Percentiles rank a stretch among this genome's conserved stretches.
These are phyloP conservation scores for Lytechinus variegatus DNA, from an alignment of 35 echinoderm and acorn worm species.

Conservation along the genomic window DNA sequence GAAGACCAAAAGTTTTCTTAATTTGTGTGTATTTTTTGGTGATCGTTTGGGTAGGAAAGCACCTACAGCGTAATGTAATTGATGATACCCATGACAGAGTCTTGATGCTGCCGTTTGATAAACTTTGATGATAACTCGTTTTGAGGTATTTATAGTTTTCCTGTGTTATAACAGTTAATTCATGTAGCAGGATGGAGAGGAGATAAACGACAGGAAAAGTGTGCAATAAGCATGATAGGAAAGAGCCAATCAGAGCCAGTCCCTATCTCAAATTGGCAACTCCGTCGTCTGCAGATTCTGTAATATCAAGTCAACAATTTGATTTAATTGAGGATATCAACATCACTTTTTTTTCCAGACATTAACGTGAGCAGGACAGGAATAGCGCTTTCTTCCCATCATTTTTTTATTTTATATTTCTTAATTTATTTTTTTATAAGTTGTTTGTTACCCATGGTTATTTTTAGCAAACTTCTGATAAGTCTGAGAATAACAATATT, in stretches of 20 bases:
- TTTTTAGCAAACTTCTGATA: not conserved
- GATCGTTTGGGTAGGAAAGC: too few relatives aligned
- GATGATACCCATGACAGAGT: not conserved
- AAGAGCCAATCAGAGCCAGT: not conserved
- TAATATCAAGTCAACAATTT: not conserved
- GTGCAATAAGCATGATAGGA: conserved; percentile 17
- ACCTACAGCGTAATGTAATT: not conserved
- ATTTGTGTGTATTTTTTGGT: too few relatives aligned
- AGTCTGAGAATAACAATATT: too few relatives aligned
- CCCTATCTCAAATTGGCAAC: not conserved
- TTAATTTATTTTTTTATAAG: not conserved
- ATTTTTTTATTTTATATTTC: not conserved
- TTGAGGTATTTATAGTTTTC: not conserved
- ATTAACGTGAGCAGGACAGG: not conserved
- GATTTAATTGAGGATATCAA: not conserved
- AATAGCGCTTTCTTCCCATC: not conserved
- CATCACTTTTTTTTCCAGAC: not conserved
- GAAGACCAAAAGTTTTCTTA: too few relatives aligned
- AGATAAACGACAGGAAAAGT: not conserved
- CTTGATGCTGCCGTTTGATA: not conserved
- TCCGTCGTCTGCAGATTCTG: not conserved
- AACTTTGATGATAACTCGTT: not conserved
- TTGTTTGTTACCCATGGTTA: not conserved
- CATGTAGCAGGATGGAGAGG: not conserved
- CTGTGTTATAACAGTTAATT: not conserved